Evolutionary conservation across 2,797 vertebrate species (phyloP), one percentile per base, ranked within the genome.

Genomic region (Myiotriccus ornatus): DNA sequence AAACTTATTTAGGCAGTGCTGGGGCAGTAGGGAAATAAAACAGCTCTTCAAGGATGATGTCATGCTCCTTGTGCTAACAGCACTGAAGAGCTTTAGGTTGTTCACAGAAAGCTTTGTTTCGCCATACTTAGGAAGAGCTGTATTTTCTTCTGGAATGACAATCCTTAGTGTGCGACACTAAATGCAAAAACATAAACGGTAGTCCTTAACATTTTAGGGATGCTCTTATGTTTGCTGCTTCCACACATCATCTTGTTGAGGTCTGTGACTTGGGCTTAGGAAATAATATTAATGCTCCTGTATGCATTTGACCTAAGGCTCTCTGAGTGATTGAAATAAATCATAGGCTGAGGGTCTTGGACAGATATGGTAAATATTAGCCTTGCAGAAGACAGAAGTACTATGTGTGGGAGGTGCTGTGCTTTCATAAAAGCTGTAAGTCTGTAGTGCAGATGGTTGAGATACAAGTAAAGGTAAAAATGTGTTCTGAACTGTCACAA

Each of bases 381-480:
- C 19, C 44, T 89, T 84, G 56, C n/a, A 87, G 44, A 37, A 82
- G 55, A 59, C 17, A 59, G 41, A 82, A 75, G 49, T 62, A 59
- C 59, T 53, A 4, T 60, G 47, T 75, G 18, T 78, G 59, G 46
- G 53, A 82, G 64, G 50, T 65, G 27, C 22, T 75, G 30, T 77
- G 25, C 28, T 95, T 92, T 92, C 39, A 27, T 65, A 82, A 73
- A 81, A 85, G 46, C 53, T 91, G 53, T 57, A 87, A 89, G 89
- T 94, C 60, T n/a, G 20, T 20, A 44, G 25, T 39, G 50, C 41
- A 87, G 57, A 57, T 81, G n/a, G 14, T 75, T 78, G 55, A 88
- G 41, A 63, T 76, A 69, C 23, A 87, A 87, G 44, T 39, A 53
- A 49, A 81, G n/a, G 84, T 65, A 75, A 86, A 77, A 94, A 87